Conservation (phyloP, 2,113 vertebrate species). For the Epinephelus fuscoguttatus region DNA sequence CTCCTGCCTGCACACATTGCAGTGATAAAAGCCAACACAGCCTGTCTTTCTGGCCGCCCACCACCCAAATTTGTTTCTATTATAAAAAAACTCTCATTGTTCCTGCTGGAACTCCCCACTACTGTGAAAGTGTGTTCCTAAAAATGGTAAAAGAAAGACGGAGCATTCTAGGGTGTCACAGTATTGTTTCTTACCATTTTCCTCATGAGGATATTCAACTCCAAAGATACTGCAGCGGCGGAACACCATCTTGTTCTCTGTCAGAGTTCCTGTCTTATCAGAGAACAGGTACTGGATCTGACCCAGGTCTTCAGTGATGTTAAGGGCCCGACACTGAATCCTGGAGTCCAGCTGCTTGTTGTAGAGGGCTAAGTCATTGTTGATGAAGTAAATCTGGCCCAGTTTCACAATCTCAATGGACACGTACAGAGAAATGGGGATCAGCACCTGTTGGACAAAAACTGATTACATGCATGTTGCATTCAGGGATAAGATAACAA, state of each 20-base stretch:
- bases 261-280: slow-evolving; percentile 97
- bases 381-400: slow-evolving; percentile 95
- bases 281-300: slow-evolving; percentile 96
- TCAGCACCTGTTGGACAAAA: slow-evolving; percentile 89
- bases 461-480: background rate
- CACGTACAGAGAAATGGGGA: slow-evolving; percentile 96
- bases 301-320: slow-evolving; percentile 95
- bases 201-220: slow-evolving; percentile 92
- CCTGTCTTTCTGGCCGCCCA: no score
- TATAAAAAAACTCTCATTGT: no score
- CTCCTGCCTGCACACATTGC: no score
- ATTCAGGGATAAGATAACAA: background rate
- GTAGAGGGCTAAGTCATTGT: slow-evolving; percentile 93
- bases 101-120: no score
- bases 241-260: slow-evolving; percentile 98
- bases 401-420: slow-evolving; percentile 98
- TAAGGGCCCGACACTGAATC: slow-evolving; percentile 93
- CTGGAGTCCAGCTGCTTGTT: slow-evolving; percentile 87
- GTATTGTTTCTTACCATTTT: slow-evolving; percentile 88
- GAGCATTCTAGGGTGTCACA: no score
- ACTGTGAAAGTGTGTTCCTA: no score
- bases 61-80: no score
- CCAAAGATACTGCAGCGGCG: slow-evolving; percentile 94
- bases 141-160: no score
- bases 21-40: no score